Evolutionary conservation across 1,140 invertebrate species (phyloP), one percentile per base, ranked within the genome.

Genomic region (Anthonomus grandis): DNA sequence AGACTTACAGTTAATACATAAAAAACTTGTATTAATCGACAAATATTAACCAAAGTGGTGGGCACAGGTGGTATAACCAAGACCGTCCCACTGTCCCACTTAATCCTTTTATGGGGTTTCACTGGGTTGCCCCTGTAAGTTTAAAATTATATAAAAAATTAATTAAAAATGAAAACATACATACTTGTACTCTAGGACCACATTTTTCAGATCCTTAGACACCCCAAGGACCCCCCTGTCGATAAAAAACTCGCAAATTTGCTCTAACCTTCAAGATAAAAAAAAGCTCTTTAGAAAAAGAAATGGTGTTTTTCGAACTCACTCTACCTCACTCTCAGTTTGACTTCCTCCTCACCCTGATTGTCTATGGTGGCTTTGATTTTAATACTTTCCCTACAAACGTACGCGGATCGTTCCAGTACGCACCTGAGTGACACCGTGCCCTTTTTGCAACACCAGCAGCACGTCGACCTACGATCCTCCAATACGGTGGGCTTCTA

Each of bases 161-260:
- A n/a, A n/a, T n/a, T n/a, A n/a, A n/a, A n/a, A n/a, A n/a, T n/a
- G n/a, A n/a, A n/a, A n/a, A n/a, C n/a, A n/a, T 37, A 57, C 61
- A 54, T 59, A 71, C 69, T 64, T 76, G 64, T 86, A 87, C 69
- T 91, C 87, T 54, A 90, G 79, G 4, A 90, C 86, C 3, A 81
- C 75, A 70, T 89, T 86, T 60, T 81, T 81, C 9, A 83, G 66
- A 57, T 89, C 85, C 69, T 90, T 90, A 50, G 78, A 84, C 17
- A 89, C 80, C 0, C 86, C 87, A 21, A 90, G 71, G 1, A 89
- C 86, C n/a, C 87, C 87, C 64, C 86, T 78, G 66, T 91, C 87
- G 50, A 91, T 89, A 65, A 86, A 88, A 67, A 86, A 91, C 72
- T 90, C 87, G 13, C 90, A 85, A 65, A 87, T 83, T 80, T 91